phyloP scores from a whole-genome alignment of 2,888 invertebrate species.

The Dryococelus australis region DNA sequence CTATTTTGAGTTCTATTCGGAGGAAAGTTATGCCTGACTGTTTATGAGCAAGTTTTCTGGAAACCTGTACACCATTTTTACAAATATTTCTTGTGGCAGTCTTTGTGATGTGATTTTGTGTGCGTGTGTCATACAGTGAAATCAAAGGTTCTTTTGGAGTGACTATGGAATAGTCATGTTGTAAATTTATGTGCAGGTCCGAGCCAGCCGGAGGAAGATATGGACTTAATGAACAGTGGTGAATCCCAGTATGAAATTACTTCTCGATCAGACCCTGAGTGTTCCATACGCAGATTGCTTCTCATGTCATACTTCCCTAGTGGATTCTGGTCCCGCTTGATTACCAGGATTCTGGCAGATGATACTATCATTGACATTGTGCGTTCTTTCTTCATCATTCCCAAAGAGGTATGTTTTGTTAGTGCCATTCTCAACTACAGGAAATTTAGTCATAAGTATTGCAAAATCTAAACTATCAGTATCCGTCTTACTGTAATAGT shows the following conservation, averaged over 20 bases:
- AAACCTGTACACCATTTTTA: too few relatives aligned
- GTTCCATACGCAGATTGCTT: constrained; percentile 76
- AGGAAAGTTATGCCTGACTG: too few relatives aligned
- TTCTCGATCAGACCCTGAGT: constrained; percentile 63
- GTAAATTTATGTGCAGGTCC: constrained; percentile 31
- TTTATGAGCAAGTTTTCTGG: too few relatives aligned
- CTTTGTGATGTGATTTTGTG: too few relatives aligned
- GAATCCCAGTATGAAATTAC: constrained; percentile 56
- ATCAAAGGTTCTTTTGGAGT: too few relatives aligned
- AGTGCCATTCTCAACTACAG: background rate
- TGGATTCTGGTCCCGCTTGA: constrained; percentile 96
- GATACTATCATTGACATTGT: constrained; percentile 82
- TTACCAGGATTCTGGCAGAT: constrained; percentile 91
- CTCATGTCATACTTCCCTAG: constrained; percentile 97
- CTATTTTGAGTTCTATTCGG: too few relatives aligned
- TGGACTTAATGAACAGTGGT: constrained; percentile 18
- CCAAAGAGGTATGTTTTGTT: constrained; percentile 68
- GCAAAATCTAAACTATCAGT: background rate
- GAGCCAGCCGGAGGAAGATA: constrained; percentile 34
- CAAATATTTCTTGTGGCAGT: too few relatives aligned
- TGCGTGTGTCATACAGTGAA: too few relatives aligned
- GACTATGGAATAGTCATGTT: too few relatives aligned
- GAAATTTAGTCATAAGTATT: background rate
- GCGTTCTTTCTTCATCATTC: constrained; percentile 73
- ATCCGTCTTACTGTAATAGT: background rate